Evolutionary conservation across 2,113 vertebrate genomes (phyloP).

Genomic region (Marmota flaviventris): DNA sequence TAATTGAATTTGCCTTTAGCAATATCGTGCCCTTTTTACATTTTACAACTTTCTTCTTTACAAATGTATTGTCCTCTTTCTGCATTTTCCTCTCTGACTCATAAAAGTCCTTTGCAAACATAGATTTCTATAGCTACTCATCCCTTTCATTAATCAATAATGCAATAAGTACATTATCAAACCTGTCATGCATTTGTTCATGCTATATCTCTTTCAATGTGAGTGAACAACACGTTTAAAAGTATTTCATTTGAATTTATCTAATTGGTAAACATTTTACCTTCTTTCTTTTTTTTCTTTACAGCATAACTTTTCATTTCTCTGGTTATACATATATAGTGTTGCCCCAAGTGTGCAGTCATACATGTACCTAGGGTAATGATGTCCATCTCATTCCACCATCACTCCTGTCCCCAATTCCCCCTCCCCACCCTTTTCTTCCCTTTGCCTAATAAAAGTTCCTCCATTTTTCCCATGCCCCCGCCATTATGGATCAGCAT

Average conservation of each 20-base stretch:
- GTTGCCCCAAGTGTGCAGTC: no score
- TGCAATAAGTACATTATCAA: slow-evolving; percentile 9
- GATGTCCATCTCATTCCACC: no score
- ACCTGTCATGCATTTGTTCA: background rate
- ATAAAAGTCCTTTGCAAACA: slow-evolving; percentile 17
- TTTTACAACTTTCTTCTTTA: background rate
- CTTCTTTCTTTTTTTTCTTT: slow-evolving; percentile 47
- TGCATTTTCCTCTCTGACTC: background rate
- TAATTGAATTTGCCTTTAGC: background rate
- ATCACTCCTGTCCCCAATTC: no score
- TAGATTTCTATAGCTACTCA: background rate
- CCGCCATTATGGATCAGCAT: no score
- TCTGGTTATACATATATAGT: background rate
- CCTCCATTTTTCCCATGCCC: no score
- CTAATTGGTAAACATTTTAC: background rate
- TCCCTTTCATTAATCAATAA: background rate
- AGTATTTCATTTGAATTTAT: background rate
- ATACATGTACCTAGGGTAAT: no score
- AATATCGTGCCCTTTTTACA: background rate
- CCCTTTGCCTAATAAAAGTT: no score
- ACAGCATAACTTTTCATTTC: slow-evolving; percentile 14
- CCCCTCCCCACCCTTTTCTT: no score
- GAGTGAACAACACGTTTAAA: background rate
- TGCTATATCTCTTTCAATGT: background rate
- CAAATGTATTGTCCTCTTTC: background rate